A percentile compares a stretch with the other conserved stretches of the same genome.
Evolutionary conservation across 1,140 invertebrate genomes (phyloP).

Genomic region (Hesperophylax magnus): DNA sequence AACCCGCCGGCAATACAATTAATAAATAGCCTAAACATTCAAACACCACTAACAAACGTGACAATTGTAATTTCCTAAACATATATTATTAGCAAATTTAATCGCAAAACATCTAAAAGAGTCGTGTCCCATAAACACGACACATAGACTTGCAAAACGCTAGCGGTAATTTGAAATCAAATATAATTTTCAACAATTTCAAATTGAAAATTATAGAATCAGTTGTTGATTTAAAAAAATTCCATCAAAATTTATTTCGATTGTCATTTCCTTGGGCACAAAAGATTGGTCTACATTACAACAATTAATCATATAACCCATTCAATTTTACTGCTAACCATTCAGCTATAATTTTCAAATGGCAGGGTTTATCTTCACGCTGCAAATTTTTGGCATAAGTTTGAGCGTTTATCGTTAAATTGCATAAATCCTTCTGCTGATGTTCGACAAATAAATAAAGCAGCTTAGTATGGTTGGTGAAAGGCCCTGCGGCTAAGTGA

Average conservation of each 20-base stretch:
- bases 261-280: constrained; percentile 4
- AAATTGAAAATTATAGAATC: constrained; percentile 30
- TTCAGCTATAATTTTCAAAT: too few species aligned
- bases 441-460: background rate
- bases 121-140: constrained; percentile 18
- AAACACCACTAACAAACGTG: constrained; percentile 9
- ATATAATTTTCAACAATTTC: constrained; percentile 23
- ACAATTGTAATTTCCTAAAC: background rate
- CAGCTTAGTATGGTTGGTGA: background rate
- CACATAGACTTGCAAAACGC: constrained; percentile 23
- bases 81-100: background rate
- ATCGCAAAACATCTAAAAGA: constrained; percentile 16
- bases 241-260: constrained; percentile 7
- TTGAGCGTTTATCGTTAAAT: too few species aligned
- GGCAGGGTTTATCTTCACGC: too few species aligned
- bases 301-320: background rate
- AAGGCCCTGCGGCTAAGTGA: background rate
- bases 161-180: constrained; percentile 10
- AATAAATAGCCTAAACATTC: constrained; percentile 19
- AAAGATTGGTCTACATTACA: background rate
- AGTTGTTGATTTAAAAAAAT: background rate
- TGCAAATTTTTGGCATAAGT: constrained; percentile 2
- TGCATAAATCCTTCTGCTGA: too few species aligned
- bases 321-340: too few species aligned
- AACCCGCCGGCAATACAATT: background rate